phyloP scores from a whole-genome alignment of 2,113 vertebrate genomes.

The Bathybates hornii region DNA sequence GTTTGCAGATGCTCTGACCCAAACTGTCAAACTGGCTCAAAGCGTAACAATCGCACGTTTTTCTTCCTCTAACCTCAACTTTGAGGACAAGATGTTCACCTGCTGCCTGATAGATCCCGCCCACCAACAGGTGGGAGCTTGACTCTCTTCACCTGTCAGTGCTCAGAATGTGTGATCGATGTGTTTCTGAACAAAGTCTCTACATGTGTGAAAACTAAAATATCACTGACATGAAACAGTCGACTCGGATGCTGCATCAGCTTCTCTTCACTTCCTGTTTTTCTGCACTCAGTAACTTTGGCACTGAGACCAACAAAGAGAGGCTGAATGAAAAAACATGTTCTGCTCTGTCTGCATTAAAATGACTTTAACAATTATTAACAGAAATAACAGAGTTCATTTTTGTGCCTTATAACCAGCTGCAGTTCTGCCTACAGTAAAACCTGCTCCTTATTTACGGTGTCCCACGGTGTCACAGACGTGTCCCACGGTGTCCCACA shows the following conservation, averaged over 20 bases:
- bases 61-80: neutral
- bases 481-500: too few relatives aligned
- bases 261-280: neutral
- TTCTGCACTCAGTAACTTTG: neutral
- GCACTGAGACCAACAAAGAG: neutral
- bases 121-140: neutral
- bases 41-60: neutral
- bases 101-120: fast-evolving
- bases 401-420: neutral
- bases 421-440: neutral
- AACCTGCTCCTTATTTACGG: neutral
- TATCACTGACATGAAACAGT: fast-evolving
- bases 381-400: neutral
- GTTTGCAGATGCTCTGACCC: neutral
- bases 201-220: neutral
- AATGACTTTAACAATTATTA: neutral
- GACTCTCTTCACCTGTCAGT: neutral
- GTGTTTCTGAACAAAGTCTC: neutral
- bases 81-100: neutral
- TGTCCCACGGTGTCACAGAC: neutral
- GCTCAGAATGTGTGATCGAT: neutral
- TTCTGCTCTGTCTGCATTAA: neutral
- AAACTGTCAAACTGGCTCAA: neutral
- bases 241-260: neutral
- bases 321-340: neutral